phyloP scores from a whole-genome alignment of 2,888 invertebrate species.

The Nemotelus nigrinus region DNA sequence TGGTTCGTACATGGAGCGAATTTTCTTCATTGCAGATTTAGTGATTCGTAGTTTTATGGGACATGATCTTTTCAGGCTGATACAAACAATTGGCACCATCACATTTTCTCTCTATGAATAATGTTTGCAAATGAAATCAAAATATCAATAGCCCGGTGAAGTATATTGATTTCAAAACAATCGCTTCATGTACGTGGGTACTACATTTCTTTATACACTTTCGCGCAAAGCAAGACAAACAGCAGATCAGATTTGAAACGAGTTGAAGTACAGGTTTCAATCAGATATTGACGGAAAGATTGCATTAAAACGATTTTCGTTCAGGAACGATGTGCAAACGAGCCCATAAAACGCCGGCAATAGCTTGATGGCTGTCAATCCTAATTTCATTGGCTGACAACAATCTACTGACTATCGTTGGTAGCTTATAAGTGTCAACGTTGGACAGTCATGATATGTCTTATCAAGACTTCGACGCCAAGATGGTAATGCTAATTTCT shows the following conservation, averaged over 20 bases:
- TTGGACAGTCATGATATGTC: neutral
- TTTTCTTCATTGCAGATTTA: neutral
- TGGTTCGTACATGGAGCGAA: conserved; percentile 15
- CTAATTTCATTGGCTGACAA: conserved; percentile 37
- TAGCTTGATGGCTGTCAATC: conserved; percentile 40
- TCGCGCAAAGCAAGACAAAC: neutral
- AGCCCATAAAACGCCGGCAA: conserved; percentile 29
- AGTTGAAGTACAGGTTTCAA: conserved; percentile 5
- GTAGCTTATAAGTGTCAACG: conserved; percentile 8
- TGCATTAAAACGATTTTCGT: conserved; percentile 28
- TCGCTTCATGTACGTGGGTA: too few relatives aligned
- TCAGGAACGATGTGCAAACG: conserved; percentile 29
- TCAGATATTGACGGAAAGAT: conserved; percentile 36
- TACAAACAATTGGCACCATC: too few relatives aligned
- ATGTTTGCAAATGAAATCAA: too few relatives aligned
- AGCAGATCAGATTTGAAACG: neutral
- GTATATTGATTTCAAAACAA: too few relatives aligned
- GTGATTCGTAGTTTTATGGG: too few relatives aligned
- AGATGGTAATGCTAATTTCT: conserved; percentile 42
- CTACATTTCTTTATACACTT: neutral
- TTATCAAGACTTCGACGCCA: conserved; percentile 8
- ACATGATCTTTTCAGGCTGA: too few relatives aligned
- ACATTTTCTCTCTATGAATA: too few relatives aligned
- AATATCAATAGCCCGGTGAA: too few relatives aligned
- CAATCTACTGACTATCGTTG: conserved; percentile 34